phyloP scores from a whole-genome alignment of 2,888 invertebrate genomes.

The Blera fallax region DNA sequence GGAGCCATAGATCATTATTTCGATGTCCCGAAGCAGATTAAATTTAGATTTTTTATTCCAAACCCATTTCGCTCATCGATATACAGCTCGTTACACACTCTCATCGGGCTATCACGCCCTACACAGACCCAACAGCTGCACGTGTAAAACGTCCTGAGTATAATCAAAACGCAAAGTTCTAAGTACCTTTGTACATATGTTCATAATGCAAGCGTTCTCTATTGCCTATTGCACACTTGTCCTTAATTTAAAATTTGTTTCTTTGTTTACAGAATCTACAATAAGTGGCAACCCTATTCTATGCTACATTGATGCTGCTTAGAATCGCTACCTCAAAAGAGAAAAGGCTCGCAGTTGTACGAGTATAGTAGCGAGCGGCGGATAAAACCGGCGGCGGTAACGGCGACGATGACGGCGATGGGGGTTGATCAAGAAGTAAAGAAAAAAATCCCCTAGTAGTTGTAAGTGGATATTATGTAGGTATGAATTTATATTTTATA shows the following conservation, averaged over 20 bases:
- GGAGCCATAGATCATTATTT: too few species aligned
- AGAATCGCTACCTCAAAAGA: slow-evolving; percentile 49
- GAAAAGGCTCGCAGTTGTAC: slow-evolving; percentile 34
- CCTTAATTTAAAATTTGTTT: background rate
- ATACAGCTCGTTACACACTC: background rate
- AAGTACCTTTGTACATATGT: background rate
- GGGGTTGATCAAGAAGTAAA: slow-evolving; percentile 71
- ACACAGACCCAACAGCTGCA: background rate
- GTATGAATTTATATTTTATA: slow-evolving; percentile 72
- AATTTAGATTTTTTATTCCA: background rate
- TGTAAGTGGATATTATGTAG: slow-evolving; percentile 78
- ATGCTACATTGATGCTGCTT: slow-evolving; percentile 65
- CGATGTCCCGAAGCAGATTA: too few species aligned
- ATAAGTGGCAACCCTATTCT: slow-evolving; percentile 62
- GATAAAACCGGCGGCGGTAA: slow-evolving; percentile 30
- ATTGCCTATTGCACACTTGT: slow-evolving; percentile 20
- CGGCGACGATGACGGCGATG: slow-evolving; percentile 56
- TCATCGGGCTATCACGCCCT: background rate
- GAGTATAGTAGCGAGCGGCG: slow-evolving; percentile 39
- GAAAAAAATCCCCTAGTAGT: slow-evolving; percentile 75
- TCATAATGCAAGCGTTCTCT: background rate
- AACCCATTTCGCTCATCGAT: background rate
- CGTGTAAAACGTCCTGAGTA: background rate
- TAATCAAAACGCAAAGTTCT: background rate
- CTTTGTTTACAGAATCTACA: background rate